Conservation (phyloP, 2,797 vertebrate species). For the Poecilia wingei region DNA sequence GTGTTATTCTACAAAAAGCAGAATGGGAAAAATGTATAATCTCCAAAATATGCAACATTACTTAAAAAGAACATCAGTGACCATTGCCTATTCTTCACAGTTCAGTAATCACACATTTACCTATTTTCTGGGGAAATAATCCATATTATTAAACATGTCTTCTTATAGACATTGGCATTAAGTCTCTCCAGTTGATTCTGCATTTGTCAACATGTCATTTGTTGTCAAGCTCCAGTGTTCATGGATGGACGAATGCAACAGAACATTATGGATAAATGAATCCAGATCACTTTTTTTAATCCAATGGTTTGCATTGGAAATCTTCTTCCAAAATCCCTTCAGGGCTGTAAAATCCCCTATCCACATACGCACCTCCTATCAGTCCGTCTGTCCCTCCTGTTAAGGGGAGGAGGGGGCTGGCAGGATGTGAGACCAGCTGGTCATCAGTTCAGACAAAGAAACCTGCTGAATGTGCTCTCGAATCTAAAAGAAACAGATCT, state of each 20-base stretch:
- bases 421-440: constrained; percentile 82
- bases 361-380: constrained; percentile 35
- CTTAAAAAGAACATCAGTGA: too few species aligned
- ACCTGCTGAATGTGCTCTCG: constrained; percentile 76
- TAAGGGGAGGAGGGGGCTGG: constrained; percentile 43
- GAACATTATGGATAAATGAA: constrained; percentile 51
- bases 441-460: constrained; percentile 82
- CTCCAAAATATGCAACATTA: too few species aligned
- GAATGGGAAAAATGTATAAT: too few species aligned
- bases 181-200: constrained; percentile 38
- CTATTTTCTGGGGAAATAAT: too few species aligned
- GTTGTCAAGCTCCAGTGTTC: constrained; percentile 10
- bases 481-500: constrained; percentile 70
- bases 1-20: too few species aligned
- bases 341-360: constrained; percentile 9
- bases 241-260: constrained; percentile 33
- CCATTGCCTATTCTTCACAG: too few species aligned
- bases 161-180: constrained; percentile 8
- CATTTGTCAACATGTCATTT: constrained; percentile 18
- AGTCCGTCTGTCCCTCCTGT: constrained; percentile 47
- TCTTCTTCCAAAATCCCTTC: constrained; percentile 23
- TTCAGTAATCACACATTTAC: too few species aligned
- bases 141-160: too few species aligned
- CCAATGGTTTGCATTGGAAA: constrained; percentile 32
- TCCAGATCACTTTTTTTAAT: constrained; percentile 46